These are phyloP conservation scores for Clarias batrachus DNA, from an alignment of 2,113 vertebrate genomes.

Conservation along the genomic window DNA sequence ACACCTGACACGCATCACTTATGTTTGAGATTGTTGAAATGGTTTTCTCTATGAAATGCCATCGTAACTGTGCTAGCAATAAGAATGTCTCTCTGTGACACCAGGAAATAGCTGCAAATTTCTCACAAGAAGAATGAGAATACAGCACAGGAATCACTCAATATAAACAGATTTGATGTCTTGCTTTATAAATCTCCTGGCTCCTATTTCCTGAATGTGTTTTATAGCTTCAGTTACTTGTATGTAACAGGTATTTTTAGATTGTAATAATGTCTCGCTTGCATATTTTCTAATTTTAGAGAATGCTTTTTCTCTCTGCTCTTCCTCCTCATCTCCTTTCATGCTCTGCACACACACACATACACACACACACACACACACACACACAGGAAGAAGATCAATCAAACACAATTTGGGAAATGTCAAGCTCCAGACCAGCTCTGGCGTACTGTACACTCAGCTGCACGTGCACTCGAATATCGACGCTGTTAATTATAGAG, in stretches of 20 bases:
- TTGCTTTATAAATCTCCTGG: background rate
- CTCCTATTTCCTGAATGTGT: background rate
- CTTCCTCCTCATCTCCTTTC: slow-evolving; percentile 57
- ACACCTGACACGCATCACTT: background rate
- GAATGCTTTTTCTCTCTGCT: background rate
- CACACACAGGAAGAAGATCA: slow-evolving; percentile 61
- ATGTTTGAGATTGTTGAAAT: background rate
- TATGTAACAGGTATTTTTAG: background rate
- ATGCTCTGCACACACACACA: slow-evolving; percentile 57
- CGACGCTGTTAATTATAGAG: slow-evolving; percentile 68
- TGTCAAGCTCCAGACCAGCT: slow-evolving; percentile 65
- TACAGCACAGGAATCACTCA: background rate
- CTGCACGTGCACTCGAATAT: slow-evolving; percentile 51
- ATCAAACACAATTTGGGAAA: slow-evolving; percentile 68
- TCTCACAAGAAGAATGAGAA: background rate
- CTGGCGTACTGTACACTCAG: slow-evolving; percentile 60
- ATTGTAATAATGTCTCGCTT: background rate
- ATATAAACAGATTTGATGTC: background rate
- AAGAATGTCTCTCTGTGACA: background rate
- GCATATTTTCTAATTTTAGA: background rate
- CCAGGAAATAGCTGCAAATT: background rate
- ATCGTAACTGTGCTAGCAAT: background rate
- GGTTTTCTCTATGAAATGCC: background rate
- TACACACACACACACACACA: slow-evolving; percentile 50
- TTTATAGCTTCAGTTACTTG: background rate